Conservation (phyloP, 1,140 invertebrate genomes). For the Conopomorpha cramerella region DNA sequence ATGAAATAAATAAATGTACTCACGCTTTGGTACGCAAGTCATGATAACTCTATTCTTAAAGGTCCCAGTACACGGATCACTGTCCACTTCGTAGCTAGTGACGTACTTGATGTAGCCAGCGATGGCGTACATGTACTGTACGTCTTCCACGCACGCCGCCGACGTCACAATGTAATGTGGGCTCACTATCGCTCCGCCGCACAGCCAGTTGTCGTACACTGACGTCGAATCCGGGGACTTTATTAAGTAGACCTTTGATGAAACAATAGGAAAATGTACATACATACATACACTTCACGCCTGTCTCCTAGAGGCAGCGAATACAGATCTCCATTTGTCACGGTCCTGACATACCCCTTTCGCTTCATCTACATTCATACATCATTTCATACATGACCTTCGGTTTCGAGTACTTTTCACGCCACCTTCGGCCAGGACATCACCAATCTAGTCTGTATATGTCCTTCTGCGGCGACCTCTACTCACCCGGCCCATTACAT, state of each 20-base stretch:
- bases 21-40: not conserved
- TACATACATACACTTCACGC: too few relatives aligned
- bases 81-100: not conserved
- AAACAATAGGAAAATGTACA: not conserved
- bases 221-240: not conserved
- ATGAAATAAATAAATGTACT: too few relatives aligned
- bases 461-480: too few relatives aligned
- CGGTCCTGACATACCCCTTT: too few relatives aligned
- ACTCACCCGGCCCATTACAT: too few relatives aligned
- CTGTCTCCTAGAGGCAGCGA: too few relatives aligned
- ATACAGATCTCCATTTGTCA: too few relatives aligned
- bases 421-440: too few relatives aligned
- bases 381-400: too few relatives aligned
- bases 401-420: too few relatives aligned
- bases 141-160: slow-evolving; percentile 9
- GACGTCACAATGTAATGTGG: slow-evolving; percentile 5
- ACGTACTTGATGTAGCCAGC: slow-evolving; percentile 7
- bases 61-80: not conserved
- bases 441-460: too few relatives aligned
- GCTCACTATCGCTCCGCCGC: slow-evolving; percentile 4
- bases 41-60: not conserved
- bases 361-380: too few relatives aligned
- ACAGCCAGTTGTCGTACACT: slow-evolving; percentile 3
- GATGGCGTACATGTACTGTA: slow-evolving; percentile 8
- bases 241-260: slow-evolving; percentile 6